Percentiles rank a stretch among this genome's conserved stretches.
Conservation (phyloP, 37 sponge, comb jelly and placozoan genomes). For the Halisarca cf. caerulea region DNA sequence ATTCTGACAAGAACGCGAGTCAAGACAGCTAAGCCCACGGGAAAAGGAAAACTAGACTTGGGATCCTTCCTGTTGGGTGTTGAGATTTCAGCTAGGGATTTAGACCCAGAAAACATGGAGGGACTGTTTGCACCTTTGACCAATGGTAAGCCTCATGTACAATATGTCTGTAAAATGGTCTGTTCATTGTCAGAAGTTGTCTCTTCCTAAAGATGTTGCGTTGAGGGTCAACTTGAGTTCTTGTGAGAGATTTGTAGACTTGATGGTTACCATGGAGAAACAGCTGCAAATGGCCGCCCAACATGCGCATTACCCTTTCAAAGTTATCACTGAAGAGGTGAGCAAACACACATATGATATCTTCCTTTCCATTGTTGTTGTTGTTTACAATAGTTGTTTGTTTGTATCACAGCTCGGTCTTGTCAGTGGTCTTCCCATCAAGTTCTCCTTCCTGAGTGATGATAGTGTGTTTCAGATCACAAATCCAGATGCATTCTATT, state of each 20-base stretch:
- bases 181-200: too few relatives aligned
- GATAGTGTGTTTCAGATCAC: slow-evolving; percentile 61
- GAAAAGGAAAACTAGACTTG: slow-evolving; percentile 52
- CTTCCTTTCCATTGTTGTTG: too few relatives aligned
- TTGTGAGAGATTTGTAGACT: slow-evolving; percentile 66
- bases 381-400: not conserved
- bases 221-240: slow-evolving; percentile 71
- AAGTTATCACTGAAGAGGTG: slow-evolving; percentile 72
- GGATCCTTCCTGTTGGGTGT: slow-evolving; percentile 82
- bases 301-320: slow-evolving; percentile 77
- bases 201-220: slow-evolving; percentile 60
- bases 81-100: slow-evolving; percentile 62
- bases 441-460: slow-evolving; percentile 55
- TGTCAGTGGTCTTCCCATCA: slow-evolving; percentile 57
- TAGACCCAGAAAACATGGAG: slow-evolving; percentile 30
- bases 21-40: not conserved
- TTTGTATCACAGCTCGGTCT: slow-evolving; percentile 53
- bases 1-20: not conserved
- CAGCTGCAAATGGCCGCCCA: slow-evolving; percentile 38
- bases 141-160: slow-evolving; percentile 49
- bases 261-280: slow-evolving; percentile 51
- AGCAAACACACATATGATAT: too few relatives aligned
- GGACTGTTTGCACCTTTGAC: slow-evolving; percentile 80
- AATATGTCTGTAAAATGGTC: not conserved
- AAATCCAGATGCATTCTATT: slow-evolving; percentile 75